These are phyloP conservation scores for Drosophila yooni DNA, from an alignment of 2,888 invertebrate genomes.

Conservation along the genomic window DNA sequence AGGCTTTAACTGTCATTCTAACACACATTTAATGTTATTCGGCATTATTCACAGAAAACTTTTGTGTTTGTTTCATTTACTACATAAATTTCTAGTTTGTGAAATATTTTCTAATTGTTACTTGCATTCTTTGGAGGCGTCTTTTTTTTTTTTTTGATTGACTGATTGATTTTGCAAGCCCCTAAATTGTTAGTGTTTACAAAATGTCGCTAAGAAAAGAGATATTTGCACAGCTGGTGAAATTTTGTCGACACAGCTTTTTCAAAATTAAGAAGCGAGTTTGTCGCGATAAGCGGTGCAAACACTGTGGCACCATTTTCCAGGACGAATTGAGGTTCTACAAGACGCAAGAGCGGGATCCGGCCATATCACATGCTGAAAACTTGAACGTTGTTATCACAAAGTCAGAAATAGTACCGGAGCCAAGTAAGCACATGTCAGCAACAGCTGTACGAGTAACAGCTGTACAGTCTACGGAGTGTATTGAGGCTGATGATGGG, in stretches of 20 bases:
- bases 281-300: background rate
- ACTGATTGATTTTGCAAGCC: background rate
- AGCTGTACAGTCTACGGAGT: background rate
- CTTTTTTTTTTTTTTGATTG: background rate
- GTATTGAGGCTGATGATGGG: constrained; percentile 27
- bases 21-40: constrained; percentile 10
- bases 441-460: background rate
- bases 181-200: background rate
- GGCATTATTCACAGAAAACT: constrained; percentile 10
- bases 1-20: constrained; percentile 9
- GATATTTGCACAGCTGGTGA: constrained; percentile 16
- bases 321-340: background rate
- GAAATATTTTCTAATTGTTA: constrained; percentile 9
- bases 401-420: background rate
- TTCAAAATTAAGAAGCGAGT: background rate
- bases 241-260: constrained; percentile 14
- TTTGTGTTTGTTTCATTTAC: constrained; percentile 3
- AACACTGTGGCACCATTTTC: constrained; percentile 14
- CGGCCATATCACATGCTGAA: background rate
- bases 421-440: background rate
- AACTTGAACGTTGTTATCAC: background rate
- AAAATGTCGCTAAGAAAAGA: constrained; percentile 34
- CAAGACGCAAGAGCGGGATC: background rate
- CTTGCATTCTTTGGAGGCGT: background rate
- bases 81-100: constrained; percentile 7